These are phyloP conservation scores for Premnoplex brunnescens DNA, from an alignment of 2,797 vertebrate genomes.

Conservation along the genomic window DNA sequence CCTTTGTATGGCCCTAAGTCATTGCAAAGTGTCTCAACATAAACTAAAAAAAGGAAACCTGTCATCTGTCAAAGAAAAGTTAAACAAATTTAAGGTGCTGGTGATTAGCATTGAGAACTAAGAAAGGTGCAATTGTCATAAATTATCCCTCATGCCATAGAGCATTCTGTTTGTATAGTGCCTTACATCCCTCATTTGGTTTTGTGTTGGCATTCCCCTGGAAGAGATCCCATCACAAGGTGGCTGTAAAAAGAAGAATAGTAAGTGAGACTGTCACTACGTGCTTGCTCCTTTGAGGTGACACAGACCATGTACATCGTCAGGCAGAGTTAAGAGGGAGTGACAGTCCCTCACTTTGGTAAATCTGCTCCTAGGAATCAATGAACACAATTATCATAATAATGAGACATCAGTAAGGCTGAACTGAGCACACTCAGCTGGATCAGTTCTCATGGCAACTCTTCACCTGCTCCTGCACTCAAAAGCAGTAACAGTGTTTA, in stretches of 20 bases:
- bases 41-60: neutral
- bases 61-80: neutral
- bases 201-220: neutral
- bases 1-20: neutral
- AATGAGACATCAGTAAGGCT: neutral
- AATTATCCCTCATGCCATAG: neutral
- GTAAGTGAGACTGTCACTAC: neutral
- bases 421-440: neutral
- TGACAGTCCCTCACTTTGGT: neutral
- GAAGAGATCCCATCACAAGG: neutral
- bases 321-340: neutral
- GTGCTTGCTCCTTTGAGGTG: neutral
- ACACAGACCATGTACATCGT: neutral
- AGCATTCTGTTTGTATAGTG: neutral
- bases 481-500: slow-evolving; percentile 20
- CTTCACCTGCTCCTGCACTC: slow-evolving; percentile 27
- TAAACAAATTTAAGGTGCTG: neutral
- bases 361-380: neutral
- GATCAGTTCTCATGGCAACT: slow-evolving; percentile 47
- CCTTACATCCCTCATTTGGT: neutral
- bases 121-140: neutral
- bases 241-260: neutral
- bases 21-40: neutral
- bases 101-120: neutral
- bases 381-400: neutral